These are phyloP conservation scores for Eristalis pertinax DNA, from an alignment of 2,888 invertebrate species.

Conservation along the genomic window DNA sequence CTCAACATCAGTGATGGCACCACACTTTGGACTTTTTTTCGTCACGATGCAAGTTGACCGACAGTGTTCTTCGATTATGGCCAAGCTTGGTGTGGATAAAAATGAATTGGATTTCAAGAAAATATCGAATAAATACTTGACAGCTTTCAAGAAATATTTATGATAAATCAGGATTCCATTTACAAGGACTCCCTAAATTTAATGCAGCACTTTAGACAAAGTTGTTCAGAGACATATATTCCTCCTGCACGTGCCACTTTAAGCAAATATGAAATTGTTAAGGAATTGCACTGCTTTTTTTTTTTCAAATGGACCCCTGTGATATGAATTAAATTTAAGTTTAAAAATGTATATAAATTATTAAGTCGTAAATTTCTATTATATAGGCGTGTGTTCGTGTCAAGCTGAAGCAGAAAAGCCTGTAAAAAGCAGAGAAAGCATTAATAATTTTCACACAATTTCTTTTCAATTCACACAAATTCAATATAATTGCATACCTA, in stretches of 20 bases:
- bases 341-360: not conserved
- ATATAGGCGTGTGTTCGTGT: not conserved
- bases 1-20: too few relatives aligned
- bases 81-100: too few relatives aligned
- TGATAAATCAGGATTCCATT: too few relatives aligned
- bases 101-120: too few relatives aligned
- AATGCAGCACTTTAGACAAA: too few relatives aligned
- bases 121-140: too few relatives aligned
- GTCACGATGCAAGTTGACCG: too few relatives aligned
- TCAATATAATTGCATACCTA: not conserved
- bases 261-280: not conserved
- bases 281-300: not conserved
- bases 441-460: slow-evolving; percentile 34
- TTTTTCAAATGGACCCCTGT: not conserved
- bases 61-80: too few relatives aligned
- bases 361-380: not conserved
- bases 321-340: too few relatives aligned
- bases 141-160: too few relatives aligned
- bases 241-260: not conserved
- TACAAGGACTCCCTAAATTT: too few relatives aligned
- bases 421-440: slow-evolving; percentile 61
- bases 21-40: too few relatives aligned
- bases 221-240: not conserved
- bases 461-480: slow-evolving; percentile 1
- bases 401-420: slow-evolving; percentile 53